A percentile compares a stretch with the other conserved stretches of the same genome.
phyloP scores from a whole-genome alignment of 1,140 invertebrate species.

The Drosophila leontia region DNA sequence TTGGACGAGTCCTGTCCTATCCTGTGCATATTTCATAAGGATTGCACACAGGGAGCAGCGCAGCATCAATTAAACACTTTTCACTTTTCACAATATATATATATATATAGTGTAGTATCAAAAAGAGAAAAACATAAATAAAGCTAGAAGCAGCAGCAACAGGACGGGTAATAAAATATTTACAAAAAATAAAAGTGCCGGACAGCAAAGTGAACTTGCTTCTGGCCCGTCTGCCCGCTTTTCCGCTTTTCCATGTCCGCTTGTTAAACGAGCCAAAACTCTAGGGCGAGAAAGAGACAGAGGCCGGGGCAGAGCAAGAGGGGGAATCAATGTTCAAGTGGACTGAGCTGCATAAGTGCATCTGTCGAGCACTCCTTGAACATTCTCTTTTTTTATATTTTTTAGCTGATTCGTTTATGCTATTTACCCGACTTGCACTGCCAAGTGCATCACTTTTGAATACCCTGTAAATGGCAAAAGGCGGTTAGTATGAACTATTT shows the following conservation, averaged over 20 bases:
- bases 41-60: constrained; percentile 17
- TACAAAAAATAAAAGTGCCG: constrained; percentile 51
- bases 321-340: constrained; percentile 41
- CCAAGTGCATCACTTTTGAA: constrained; percentile 30
- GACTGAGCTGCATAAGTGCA: constrained; percentile 57
- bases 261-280: constrained; percentile 16
- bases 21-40: constrained; percentile 50
- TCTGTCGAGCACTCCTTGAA: constrained; percentile 39
- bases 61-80: constrained; percentile 69
- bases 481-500: neutral
- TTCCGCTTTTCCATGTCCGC: constrained; percentile 8
- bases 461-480: constrained; percentile 4
- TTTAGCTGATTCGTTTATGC: constrained; percentile 45
- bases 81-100: constrained; percentile 8
- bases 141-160: constrained; percentile 2
- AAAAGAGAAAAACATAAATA: constrained; percentile 5
- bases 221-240: neutral
- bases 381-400: constrained; percentile 19
- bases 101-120: too few species aligned
- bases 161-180: constrained; percentile 43
- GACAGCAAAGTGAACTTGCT: constrained; percentile 40
- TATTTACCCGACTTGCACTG: constrained; percentile 40
- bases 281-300: neutral
- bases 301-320: neutral
- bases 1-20: constrained; percentile 2